phyloP scores from a whole-genome alignment of 2,888 invertebrate species.

The Sminthurides aquaticus region DNA sequence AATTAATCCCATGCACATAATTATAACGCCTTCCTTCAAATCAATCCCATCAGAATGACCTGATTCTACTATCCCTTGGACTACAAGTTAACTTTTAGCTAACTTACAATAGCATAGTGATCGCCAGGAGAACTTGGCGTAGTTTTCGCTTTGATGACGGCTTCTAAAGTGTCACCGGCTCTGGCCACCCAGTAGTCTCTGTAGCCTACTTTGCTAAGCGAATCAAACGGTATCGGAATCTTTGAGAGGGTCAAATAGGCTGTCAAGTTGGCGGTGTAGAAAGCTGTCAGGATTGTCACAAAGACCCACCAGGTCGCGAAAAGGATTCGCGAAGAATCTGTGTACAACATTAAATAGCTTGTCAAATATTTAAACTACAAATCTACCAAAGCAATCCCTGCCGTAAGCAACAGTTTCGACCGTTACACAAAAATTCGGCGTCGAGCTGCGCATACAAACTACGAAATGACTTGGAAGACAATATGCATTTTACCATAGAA shows the following conservation, averaged over 20 bases:
- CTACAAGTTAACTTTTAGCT: too few species aligned
- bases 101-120: not conserved
- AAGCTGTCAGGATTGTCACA: constrained; percentile 75
- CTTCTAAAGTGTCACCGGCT: constrained; percentile 63
- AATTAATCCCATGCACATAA: too few species aligned
- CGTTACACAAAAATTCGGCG: not conserved
- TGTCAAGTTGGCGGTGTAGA: constrained; percentile 84
- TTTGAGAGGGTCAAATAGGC: constrained; percentile 78
- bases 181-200: constrained; percentile 58
- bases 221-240: constrained; percentile 69
- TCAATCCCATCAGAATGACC: too few species aligned
- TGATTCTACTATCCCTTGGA: too few species aligned
- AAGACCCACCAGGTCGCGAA: constrained; percentile 91
- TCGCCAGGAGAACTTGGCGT: constrained; percentile 19
- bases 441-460: not conserved
- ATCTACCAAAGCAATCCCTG: not conserved
- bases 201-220: constrained; percentile 36
- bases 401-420: not conserved
- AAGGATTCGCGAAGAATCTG: constrained; percentile 72
- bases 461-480: too few species aligned
- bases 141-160: constrained; percentile 50
- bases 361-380: not conserved
- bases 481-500: too few species aligned
- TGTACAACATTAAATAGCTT: not conserved
- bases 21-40: too few species aligned